These are phyloP conservation scores for Epirrita christyi DNA, from an alignment of 2,888 invertebrate genomes.

Conservation along the genomic window DNA sequence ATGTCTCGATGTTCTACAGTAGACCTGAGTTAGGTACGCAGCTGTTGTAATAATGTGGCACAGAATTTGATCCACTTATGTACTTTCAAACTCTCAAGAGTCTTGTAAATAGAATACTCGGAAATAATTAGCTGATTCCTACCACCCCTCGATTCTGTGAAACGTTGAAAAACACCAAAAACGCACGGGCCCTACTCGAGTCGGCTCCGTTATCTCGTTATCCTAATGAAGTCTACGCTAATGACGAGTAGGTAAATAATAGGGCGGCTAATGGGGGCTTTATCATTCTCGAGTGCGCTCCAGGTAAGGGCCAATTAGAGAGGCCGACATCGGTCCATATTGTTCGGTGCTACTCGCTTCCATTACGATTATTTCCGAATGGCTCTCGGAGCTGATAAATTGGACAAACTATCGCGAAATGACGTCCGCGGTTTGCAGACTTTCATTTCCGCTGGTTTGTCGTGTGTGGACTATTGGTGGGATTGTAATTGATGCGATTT, in stretches of 20 bases:
- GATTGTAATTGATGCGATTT: conserved; percentile 18
- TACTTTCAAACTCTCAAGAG: conserved; percentile 26
- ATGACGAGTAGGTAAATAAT: conserved; percentile 85
- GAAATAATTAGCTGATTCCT: conserved; percentile 68
- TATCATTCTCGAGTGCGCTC: conserved; percentile 85
- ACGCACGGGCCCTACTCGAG: conserved; percentile 67
- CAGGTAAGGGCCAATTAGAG: conserved; percentile 85
- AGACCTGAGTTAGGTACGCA: neutral
- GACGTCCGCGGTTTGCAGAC: conserved; percentile 75
- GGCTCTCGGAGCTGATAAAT: conserved; percentile 80
- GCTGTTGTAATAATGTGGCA: neutral
- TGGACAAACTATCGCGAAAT: conserved; percentile 82
- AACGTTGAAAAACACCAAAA: conserved; percentile 76
- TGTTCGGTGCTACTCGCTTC: conserved; percentile 81
- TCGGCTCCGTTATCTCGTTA: conserved; percentile 83
- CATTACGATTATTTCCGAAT: conserved; percentile 83
- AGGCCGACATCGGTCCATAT: conserved; percentile 83
- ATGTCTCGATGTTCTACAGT: neutral
- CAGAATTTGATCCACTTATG: conserved; percentile 10
- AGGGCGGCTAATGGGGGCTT: conserved; percentile 85
- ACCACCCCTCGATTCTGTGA: conserved; percentile 58
- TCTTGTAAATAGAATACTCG: conserved; percentile 49
- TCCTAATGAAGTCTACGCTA: conserved; percentile 85
- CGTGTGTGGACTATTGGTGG: conserved; percentile 50
- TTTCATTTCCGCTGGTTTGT: conserved; percentile 75